Conservation (phyloP, 2,113 vertebrate species). For the Oenanthe melanoleuca region DNA sequence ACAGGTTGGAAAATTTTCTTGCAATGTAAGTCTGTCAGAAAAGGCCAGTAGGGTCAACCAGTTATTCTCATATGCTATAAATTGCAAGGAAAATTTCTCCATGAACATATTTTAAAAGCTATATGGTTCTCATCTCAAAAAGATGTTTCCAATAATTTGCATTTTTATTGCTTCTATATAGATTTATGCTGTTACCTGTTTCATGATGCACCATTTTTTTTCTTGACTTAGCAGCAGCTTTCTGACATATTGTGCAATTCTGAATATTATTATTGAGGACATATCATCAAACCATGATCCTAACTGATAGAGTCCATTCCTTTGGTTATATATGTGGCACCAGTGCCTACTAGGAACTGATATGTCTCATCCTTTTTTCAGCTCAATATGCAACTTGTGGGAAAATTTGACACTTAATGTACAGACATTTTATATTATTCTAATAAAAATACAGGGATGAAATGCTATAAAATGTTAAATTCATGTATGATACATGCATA, state of each 20-base stretch:
- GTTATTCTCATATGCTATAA: neutral
- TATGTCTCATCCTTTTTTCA: neutral
- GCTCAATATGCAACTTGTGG: neutral
- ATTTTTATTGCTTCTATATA: neutral
- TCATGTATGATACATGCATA: neutral
- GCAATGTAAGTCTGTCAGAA: neutral
- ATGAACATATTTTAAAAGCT: neutral
- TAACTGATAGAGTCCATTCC: neutral
- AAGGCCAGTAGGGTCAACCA: neutral
- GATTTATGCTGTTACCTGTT: neutral
- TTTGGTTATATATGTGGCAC: neutral
- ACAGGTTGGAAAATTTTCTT: slow-evolving; percentile 41
- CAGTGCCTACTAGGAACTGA: neutral
- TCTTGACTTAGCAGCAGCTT: rapidly evolving
- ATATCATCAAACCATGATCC: neutral
- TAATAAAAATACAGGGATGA: neutral
- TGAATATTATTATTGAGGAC: neutral
- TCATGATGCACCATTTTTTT: neutral
- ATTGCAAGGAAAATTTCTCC: neutral
- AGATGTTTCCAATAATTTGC: neutral
- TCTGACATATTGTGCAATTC: neutral
- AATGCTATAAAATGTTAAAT: neutral
- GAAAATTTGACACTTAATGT: neutral
- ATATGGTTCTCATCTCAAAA: neutral
- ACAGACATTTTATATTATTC: neutral